phyloP scores from a whole-genome alignment of 2,113 vertebrate species.

The Psittacara wagleri region DNA sequence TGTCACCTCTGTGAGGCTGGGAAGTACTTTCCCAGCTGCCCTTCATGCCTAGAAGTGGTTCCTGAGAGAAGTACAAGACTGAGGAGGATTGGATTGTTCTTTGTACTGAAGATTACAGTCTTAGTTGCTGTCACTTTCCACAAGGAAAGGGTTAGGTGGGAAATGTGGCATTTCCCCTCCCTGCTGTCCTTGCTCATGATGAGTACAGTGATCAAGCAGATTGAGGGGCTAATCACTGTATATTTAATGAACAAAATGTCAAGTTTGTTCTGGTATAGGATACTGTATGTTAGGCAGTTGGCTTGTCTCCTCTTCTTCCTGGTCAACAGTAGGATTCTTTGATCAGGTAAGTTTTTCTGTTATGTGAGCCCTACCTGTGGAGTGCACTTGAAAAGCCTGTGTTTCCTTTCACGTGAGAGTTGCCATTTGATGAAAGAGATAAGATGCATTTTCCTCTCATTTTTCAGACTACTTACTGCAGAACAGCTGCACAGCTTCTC shows the following conservation, averaged over 20 bases:
- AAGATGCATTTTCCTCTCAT: rapidly evolving
- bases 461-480: neutral
- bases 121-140: neutral
- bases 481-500: neutral
- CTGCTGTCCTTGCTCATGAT: neutral
- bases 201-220: neutral
- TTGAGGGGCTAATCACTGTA: neutral
- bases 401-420: neutral
- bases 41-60: neutral
- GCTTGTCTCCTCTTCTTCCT: neutral
- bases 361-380: neutral
- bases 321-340: neutral
- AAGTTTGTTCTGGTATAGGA: neutral
- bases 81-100: neutral
- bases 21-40: neutral
- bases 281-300: constrained; percentile 6
- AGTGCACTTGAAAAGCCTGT: neutral
- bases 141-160: neutral
- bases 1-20: neutral
- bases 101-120: neutral
- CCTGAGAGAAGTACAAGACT: neutral
- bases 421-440: neutral
- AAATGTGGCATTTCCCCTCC: neutral
- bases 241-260: constrained; percentile 45
- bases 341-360: neutral